Evolutionary conservation across 1,140 invertebrate species (phyloP).

Genomic region (Drosophila jambulina): DNA sequence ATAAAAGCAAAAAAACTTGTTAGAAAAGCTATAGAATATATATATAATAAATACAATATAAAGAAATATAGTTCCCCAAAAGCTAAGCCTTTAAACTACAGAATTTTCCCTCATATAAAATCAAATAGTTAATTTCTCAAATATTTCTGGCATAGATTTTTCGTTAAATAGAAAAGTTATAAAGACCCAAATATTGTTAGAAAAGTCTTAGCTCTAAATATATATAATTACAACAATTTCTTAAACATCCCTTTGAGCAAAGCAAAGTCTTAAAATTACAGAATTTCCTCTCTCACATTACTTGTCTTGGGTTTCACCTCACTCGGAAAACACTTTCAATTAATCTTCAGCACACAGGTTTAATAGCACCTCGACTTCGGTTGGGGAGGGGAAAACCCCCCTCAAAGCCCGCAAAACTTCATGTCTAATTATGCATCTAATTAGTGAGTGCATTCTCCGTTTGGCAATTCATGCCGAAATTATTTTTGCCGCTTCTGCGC

Average conservation of each 20-base stretch:
- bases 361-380: neutral
- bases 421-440: constrained; percentile 80
- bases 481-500: constrained; percentile 60
- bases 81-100: too few relatives aligned
- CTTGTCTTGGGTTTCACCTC: neutral
- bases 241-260: neutral
- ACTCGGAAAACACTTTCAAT: constrained; percentile 10
- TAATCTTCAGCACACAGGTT: neutral
- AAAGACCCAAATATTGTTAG: too few relatives aligned
- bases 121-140: too few relatives aligned
- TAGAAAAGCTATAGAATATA: too few relatives aligned
- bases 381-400: neutral
- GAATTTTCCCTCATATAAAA: too few relatives aligned
- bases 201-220: too few relatives aligned
- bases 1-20: too few relatives aligned
- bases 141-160: too few relatives aligned
- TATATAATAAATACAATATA: too few relatives aligned
- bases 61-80: too few relatives aligned
- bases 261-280: too few relatives aligned
- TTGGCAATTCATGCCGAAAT: constrained; percentile 67
- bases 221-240: neutral
- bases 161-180: too few relatives aligned
- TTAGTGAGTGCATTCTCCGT: constrained; percentile 69
- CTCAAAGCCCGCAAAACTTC: constrained; percentile 14
- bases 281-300: neutral